A percentile compares a stretch with the other conserved stretches of the same genome.
These are phyloP conservation scores for Eustalomyia histrio DNA, from an alignment of 2,888 invertebrate genomes.

Conservation along the genomic window DNA sequence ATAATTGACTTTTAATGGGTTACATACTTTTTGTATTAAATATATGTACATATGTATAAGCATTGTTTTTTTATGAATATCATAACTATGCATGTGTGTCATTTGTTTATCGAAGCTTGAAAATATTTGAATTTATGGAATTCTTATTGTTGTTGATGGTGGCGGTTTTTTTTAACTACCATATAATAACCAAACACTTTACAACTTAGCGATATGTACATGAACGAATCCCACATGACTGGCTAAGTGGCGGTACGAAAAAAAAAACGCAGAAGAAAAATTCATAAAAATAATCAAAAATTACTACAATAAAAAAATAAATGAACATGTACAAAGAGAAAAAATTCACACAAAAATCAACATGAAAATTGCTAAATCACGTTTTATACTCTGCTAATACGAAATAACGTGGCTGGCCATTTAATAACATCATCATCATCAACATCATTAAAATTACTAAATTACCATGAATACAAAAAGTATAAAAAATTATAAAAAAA, in stretches of 20 bases:
- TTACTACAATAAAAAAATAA: neutral
- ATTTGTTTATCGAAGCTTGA: conserved; percentile 27
- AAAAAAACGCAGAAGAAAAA: conserved; percentile 10
- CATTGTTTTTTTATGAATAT: no score
- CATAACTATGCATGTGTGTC: conserved; percentile 10
- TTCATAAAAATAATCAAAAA: conserved; percentile 11
- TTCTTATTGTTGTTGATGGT: neutral
- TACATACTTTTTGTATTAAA: no score
- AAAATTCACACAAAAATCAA: conserved; percentile 40
- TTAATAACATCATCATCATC: neutral
- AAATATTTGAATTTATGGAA: conserved; percentile 1
- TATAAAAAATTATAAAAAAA: neutral
- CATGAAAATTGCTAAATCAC: conserved; percentile 53
- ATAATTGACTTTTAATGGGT: no score
- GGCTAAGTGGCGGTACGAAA: conserved; percentile 39
- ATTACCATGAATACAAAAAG: conserved; percentile 1
- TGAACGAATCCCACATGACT: conserved; percentile 30
- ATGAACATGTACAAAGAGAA: neutral
- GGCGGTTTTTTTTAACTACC: neutral
- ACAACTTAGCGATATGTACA: neutral
- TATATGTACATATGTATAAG: no score
- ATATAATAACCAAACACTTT: neutral
- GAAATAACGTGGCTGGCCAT: neutral
- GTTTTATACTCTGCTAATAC: conserved; percentile 15
- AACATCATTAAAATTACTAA: neutral